Evolutionary conservation across 2,888 invertebrate species (phyloP), one percentile per base, ranked within the genome.

Genomic region (Pegoplata infirma): DNA sequence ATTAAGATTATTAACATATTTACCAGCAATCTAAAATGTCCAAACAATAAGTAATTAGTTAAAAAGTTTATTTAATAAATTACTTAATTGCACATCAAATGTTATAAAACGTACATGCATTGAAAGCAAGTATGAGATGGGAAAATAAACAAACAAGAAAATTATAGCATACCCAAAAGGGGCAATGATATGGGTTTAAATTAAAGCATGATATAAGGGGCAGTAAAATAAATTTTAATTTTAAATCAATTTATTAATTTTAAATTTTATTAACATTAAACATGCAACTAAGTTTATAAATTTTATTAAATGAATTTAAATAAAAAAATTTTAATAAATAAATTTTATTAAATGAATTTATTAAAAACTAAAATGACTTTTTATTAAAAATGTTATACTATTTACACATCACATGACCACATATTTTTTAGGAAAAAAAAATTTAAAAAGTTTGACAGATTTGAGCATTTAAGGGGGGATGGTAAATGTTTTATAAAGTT

Each of bases 61-160:
- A 71, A 79, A 73, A 79, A 79, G 79, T 79, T 79, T 79, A 71
- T 79, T 79, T 75, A 79, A 75, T 79, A 79, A 79, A 79, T 75
- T 66, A 79, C 71, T 79, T 79, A 79, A 79, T 79, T 74, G 71
- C 74, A 75, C 10, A 66, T 28, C 23, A 79, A 79, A 67, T 56
- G 44, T 61, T 69, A 10, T 61, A 51, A 51, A 17, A 32, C 21
- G 51, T 46, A 32, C 21, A 28, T 12, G 10, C 12, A 36, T 10
- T 19, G 5, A 49, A 12, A n/a, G 44, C 19, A 5, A 51, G 58
- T 40, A n/a, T n/a, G 61, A 25, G n/a, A 6, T 16, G 19, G 16
- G 8, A 55, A 63, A 12, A 36, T 49, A 75, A 68, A 44, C 61
- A 68, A 55, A 12, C 51, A 61, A 67, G 59, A 55, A 61, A 63